Conservation (phyloP, 2,888 invertebrate genomes). For the Auanema freiburgensis region DNA sequence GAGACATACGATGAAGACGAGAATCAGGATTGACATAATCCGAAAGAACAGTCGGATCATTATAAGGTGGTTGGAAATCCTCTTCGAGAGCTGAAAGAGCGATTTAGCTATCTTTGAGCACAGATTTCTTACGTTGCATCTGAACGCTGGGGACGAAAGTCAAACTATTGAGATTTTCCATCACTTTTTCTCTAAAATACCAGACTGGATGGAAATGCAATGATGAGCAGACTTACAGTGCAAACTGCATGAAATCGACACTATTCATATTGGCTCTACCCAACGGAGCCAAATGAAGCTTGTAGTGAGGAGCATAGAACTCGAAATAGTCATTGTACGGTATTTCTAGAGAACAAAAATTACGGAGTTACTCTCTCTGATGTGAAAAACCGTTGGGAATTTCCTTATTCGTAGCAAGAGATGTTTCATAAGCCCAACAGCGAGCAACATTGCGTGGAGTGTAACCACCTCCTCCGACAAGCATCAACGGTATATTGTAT, state of each 20-base stretch:
- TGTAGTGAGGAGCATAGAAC: slow-evolving; percentile 59
- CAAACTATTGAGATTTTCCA: slow-evolving; percentile 52
- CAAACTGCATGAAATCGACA: no score
- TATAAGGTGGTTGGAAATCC: slow-evolving; percentile 46
- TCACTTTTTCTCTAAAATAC: slow-evolving; percentile 40
- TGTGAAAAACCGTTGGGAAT: slow-evolving; percentile 54
- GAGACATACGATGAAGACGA: slow-evolving; percentile 45
- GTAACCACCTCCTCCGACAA: slow-evolving; percentile 79
- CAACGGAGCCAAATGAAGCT: slow-evolving; percentile 57
- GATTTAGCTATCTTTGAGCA: no score
- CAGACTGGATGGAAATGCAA: no score
- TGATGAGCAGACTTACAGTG: no score
- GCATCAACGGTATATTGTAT: slow-evolving; percentile 90
- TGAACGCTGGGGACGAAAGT: slow-evolving; percentile 57
- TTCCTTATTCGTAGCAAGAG: slow-evolving; percentile 66
- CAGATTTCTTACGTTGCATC: slow-evolving; percentile 57
- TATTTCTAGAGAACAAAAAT: no score
- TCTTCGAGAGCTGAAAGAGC: slow-evolving; percentile 46
- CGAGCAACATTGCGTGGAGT: no score
- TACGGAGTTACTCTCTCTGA: no score
- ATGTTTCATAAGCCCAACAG: slow-evolving; percentile 99
- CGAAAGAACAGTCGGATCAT: slow-evolving; percentile 26
- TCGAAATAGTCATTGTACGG: slow-evolving; percentile 55
- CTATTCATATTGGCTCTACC: slow-evolving; percentile 49
- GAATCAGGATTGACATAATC: slow-evolving; percentile 56